These are phyloP conservation scores for Esox masquinongy DNA, from an alignment of 2,797 vertebrate species.

Conservation along the genomic window DNA sequence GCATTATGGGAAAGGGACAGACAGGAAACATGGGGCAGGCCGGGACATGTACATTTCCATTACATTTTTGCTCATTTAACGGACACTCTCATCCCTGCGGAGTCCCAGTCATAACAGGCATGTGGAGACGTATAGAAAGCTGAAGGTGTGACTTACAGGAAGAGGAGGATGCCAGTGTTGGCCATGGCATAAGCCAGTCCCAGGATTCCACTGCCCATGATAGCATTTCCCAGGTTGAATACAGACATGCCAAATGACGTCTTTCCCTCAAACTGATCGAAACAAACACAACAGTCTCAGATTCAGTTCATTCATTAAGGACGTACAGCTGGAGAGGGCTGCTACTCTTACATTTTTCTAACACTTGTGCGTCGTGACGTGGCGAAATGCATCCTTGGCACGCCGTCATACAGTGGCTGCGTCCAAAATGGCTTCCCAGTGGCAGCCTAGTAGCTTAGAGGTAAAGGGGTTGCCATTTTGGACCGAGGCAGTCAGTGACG, in stretches of 20 bases:
- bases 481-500: background rate
- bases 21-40: background rate
- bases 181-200: constrained; percentile 98
- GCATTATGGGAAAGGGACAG: background rate
- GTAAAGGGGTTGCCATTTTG: background rate
- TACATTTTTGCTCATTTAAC: background rate
- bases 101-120: background rate
- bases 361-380: background rate
- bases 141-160: constrained; percentile 83
- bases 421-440: background rate
- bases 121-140: background rate
- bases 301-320: background rate
- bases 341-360: background rate
- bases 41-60: too few species aligned
- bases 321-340: background rate
- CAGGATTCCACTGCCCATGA: constrained; percentile 98
- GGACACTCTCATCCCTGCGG: background rate
- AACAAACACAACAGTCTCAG: constrained; percentile 19
- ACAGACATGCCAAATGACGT: constrained; percentile 98
- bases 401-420: background rate
- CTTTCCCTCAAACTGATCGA: constrained; percentile 92
- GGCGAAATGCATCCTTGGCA: background rate
- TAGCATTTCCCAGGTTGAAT: constrained; percentile 98
- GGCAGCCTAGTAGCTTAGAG: background rate
- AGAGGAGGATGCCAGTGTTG: constrained; percentile 94